Evolutionary conservation across 2,888 invertebrate genomes (phyloP).

Genomic region (Phanerotoma sp.): DNA sequence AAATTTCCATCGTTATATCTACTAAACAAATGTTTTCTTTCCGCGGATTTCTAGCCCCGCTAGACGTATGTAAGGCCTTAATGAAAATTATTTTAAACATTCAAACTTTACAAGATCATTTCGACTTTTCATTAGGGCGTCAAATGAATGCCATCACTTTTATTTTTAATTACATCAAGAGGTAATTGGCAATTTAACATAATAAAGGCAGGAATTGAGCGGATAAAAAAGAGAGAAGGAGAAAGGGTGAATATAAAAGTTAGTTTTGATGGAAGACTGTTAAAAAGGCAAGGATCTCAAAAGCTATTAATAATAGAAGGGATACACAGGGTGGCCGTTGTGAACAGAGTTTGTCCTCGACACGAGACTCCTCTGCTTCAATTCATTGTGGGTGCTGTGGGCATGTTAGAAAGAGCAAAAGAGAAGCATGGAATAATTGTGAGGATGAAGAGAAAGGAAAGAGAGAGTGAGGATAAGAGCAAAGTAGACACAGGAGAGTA

Average conservation of each 20-base stretch:
- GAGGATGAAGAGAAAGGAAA: constrained; percentile 14
- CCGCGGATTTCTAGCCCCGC: too few species aligned
- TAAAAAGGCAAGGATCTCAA: constrained; percentile 47
- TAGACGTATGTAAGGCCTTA: too few species aligned
- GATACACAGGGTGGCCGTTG: constrained; percentile 24
- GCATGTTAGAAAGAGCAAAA: constrained; percentile 31
- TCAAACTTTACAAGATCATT: too few species aligned
- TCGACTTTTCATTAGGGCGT: too few species aligned
- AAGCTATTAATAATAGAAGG: constrained; percentile 47
- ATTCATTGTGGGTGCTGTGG: constrained; percentile 42
- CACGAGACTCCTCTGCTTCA: constrained; percentile 35
- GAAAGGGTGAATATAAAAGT: constrained; percentile 16
- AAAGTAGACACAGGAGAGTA: constrained; percentile 1
- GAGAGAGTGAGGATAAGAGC: constrained; percentile 10
- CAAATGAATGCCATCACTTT: neutral
- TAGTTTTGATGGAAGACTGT: constrained; percentile 40
- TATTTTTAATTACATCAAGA: neutral
- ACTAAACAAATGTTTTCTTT: too few species aligned
- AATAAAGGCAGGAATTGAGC: neutral
- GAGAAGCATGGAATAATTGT: constrained; percentile 17
- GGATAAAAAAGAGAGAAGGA: neutral
- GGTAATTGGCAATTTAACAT: neutral
- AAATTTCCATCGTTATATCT: too few species aligned
- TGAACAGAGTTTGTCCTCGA: constrained; percentile 37
- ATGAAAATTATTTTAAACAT: too few species aligned